A percentile compares a stretch with the other conserved stretches of the same genome.
These are phyloP conservation scores for Drosophila macrothrix DNA, from an alignment of 2,888 invertebrate species.

Conservation along the genomic window DNA sequence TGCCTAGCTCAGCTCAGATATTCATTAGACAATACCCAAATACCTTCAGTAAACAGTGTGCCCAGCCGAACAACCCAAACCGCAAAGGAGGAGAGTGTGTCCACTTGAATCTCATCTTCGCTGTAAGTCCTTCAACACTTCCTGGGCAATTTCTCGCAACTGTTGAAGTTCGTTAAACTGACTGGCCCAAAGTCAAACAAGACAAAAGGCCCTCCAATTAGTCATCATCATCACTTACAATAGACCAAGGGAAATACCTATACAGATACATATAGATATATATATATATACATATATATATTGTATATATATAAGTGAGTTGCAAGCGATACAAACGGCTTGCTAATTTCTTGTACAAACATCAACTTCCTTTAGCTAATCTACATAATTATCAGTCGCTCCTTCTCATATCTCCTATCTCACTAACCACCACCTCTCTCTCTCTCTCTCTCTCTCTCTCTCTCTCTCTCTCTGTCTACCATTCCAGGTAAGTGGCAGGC, in stretches of 20 bases:
- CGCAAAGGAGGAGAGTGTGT: neutral
- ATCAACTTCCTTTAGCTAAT: conserved; percentile 71
- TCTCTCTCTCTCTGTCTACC: conserved; percentile 24
- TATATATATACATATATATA: neutral
- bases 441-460: conserved; percentile 3
- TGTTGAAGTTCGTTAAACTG: conserved; percentile 50
- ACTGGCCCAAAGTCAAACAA: conserved; percentile 39
- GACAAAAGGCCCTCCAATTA: conserved; percentile 48
- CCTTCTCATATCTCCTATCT: neutral
- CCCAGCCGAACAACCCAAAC: neutral
- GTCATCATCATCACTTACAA: conserved; percentile 47
- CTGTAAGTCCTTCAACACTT: conserved; percentile 53
- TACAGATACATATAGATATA: neutral
- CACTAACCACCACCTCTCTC: neutral
- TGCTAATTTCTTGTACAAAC: conserved; percentile 70
- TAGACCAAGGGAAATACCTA: conserved; percentile 17
- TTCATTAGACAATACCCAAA: conserved; percentile 19
- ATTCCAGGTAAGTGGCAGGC: conserved; percentile 66
- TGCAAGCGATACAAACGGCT: conserved; percentile 45
- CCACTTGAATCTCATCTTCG: conserved; percentile 31
- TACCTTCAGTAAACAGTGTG: conserved; percentile 9
- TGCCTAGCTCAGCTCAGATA: conserved; percentile 14
- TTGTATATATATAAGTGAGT: neutral
- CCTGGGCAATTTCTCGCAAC: conserved; percentile 18
- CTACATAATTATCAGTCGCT: conserved; percentile 60